phyloP scores from a whole-genome alignment of 92 coral and sea anemone species.

The Siderastrea siderea region DNA sequence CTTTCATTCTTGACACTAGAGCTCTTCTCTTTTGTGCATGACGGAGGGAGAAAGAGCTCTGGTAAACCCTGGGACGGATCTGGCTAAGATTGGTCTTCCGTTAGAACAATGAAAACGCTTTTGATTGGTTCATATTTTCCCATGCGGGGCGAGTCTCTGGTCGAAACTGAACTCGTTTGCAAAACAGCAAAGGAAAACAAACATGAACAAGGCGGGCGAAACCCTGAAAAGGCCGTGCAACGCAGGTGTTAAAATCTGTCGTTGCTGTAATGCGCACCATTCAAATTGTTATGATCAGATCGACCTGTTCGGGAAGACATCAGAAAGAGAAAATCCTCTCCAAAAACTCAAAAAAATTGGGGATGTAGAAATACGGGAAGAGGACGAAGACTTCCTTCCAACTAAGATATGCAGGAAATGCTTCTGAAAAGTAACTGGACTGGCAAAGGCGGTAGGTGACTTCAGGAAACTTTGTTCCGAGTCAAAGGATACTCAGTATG shows the following conservation, averaged over 20 bases:
- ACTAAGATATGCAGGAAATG: slow-evolving; percentile 49
- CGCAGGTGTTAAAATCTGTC: background rate
- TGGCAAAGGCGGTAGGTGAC: background rate
- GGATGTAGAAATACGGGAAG: slow-evolving; percentile 17
- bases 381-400: slow-evolving; percentile 24
- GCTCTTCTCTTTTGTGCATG: too few relatives aligned
- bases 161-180: too few relatives aligned
- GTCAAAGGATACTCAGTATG: background rate
- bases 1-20: too few relatives aligned
- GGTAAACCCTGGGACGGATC: too few relatives aligned
- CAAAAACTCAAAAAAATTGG: slow-evolving; percentile 10
- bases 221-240: background rate
- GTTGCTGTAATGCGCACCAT: slow-evolving; percentile 1
- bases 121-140: too few relatives aligned
- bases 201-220: background rate
- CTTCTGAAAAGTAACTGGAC: slow-evolving; percentile 17
- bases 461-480: background rate
- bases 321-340: slow-evolving; percentile 1
- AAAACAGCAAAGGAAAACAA: background rate
- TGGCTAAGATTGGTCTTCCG: too few relatives aligned
- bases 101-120: too few relatives aligned
- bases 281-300: background rate
- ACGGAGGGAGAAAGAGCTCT: too few relatives aligned
- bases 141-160: too few relatives aligned
- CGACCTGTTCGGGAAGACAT: background rate